Evolutionary conservation across 2,888 invertebrate species (phyloP).

Genomic region (Lasioglossum calceatum): DNA sequence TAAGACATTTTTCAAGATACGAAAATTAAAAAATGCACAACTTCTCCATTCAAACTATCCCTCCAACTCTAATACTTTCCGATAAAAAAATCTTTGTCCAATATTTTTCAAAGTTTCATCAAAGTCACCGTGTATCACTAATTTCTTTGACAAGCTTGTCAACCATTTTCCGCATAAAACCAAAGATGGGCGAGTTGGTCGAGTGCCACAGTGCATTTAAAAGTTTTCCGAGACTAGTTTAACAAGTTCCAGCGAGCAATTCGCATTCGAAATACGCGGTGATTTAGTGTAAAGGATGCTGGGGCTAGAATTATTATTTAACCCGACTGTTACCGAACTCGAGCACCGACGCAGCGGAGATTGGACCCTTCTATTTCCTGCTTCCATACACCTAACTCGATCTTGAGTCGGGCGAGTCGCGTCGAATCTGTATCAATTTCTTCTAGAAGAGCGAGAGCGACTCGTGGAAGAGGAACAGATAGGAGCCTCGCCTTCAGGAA

Average conservation of each 20-base stretch:
- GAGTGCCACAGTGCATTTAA: neutral
- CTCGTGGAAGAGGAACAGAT: slow-evolving; percentile 1
- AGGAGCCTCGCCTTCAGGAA: neutral
- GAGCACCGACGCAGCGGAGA: neutral
- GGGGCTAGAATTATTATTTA: neutral
- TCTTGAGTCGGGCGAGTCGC: neutral
- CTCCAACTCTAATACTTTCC: too few relatives aligned
- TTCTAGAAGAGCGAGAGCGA: neutral
- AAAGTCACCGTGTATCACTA: too few relatives aligned
- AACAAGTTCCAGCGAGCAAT: neutral
- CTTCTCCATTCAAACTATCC: too few relatives aligned
- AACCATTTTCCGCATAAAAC: neutral
- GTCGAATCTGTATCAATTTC: slow-evolving; percentile 25
- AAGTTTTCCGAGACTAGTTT: neutral
- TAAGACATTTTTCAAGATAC: too few relatives aligned
- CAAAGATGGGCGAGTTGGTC: neutral
- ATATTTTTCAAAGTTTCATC: too few relatives aligned
- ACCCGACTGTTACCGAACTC: neutral
- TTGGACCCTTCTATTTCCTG: neutral
- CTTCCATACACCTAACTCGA: neutral
- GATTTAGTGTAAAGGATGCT: neutral
- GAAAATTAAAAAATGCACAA: too few relatives aligned
- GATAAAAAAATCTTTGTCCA: too few relatives aligned
- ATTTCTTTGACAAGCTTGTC: neutral
- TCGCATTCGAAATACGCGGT: neutral